phyloP scores from a whole-genome alignment of 1,140 invertebrate genomes.

The Ips typographus region DNA sequence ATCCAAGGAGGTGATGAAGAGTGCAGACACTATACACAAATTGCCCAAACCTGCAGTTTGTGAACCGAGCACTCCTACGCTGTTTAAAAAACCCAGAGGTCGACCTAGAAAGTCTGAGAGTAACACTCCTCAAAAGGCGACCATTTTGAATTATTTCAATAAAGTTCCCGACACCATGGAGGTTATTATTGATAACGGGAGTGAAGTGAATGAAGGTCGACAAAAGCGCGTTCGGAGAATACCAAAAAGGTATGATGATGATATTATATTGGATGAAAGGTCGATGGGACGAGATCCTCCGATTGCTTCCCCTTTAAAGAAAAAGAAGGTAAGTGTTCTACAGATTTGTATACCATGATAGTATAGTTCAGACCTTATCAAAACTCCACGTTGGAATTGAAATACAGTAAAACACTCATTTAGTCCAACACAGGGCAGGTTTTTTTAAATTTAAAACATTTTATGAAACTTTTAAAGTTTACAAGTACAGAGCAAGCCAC shows the following conservation, averaged over 20 bases:
- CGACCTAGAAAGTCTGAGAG: background rate
- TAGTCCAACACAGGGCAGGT: no score
- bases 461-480: no score
- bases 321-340: background rate
- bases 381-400: no score
- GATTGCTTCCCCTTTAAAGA: background rate
- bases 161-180: background rate
- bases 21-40: no score
- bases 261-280: background rate
- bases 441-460: no score
- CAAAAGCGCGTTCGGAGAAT: background rate
- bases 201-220: background rate
- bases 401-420: no score
- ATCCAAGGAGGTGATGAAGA: conserved; percentile 6
- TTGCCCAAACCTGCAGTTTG: no score
- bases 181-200: background rate
- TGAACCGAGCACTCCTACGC: background rate
- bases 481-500: no score
- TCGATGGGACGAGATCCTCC: background rate
- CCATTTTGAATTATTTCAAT: background rate
- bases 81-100: background rate
- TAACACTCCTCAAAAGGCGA: background rate
- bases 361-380: no score
- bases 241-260: conserved; percentile 10
- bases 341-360: background rate